Evolutionary conservation across 2,888 invertebrate species (phyloP), one percentile per base, ranked within the genome.

Genomic region (Andricus quercusramuli): DNA sequence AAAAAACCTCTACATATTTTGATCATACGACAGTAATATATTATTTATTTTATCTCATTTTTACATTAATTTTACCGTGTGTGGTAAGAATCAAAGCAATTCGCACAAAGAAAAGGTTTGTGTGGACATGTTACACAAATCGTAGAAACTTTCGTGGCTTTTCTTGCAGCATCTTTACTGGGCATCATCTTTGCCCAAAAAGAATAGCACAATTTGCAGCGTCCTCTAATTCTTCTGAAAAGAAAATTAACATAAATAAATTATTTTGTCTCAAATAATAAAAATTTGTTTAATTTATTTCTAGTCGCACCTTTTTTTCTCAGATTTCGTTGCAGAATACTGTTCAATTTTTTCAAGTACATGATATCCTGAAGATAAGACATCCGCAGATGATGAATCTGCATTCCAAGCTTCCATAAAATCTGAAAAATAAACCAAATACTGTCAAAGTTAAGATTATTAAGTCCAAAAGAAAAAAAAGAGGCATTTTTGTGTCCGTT

Each of bases 51-150:
- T 8, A 29, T 13, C 17, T 64, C 0, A 59, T 29, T 11, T 64
- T 17, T 64, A 64, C 29, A 29, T 17, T 1, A 25, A 17, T 64
- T 25, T 29, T 64, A 68, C n/a, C 13, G 22, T 22, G 11, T 32
- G 32, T 74, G 74, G 32, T 74, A 74, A 11, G 74, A 51, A n/a
- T n/a, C n/a, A 22, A 74, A 74, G 32, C 74, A 74, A 32, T 74
- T 56, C 15, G 9, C 11, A 29, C 74, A 74, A n/a, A 74, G 74
- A 32, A 74, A 74, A 11, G 74, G 51, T 59, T 59, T 74, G 3
- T 74, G 32, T 9, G 74, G 74, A 37, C 74, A 74, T 2, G 74
- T 56, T 56, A 51, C 13, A 32, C 74, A 74, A 29, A 51, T 56
- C 17, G 74, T 74, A n/a, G 74, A 74, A 1, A 74, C 74, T 56